Base-by-base conservation (phyloP, 2,113 vertebrate species). In the Orycteropus afer region DNA sequence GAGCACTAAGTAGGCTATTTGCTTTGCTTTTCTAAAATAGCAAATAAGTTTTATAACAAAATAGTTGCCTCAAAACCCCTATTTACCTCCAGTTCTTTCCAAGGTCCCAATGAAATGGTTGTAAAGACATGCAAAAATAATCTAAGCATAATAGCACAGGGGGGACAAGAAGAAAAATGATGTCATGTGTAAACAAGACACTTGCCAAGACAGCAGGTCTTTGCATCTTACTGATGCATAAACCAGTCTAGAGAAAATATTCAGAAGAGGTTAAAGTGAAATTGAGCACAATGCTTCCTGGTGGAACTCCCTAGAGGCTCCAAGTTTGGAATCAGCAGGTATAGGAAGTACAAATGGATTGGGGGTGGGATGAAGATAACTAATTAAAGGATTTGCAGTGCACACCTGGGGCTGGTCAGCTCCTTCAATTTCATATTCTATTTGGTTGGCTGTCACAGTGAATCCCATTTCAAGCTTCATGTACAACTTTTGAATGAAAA, bases 401-500 rank as follows among this genome's bases (percentile, higher is more conserved):
- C 40, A 65, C 34, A 73, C 47, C 3, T 57, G 3, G 69, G 25
- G 17, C 18, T 83, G 42, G n/a, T 45, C 55, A 78, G 29, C 34
- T 18, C 63, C n/a, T 77, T 82, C 88, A 85, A n/a, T 83, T 49
- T 80, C 61, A 53, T 69, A 7, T n/a, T 95, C 71, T 92, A 22
- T 40, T 93, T 55, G 77, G 55, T 4, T 45, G 47, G 45, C 77
- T 73, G 18, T 8, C 73, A 29, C 63, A 93, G 37, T 67, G 67
- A 88, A 77, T 71, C 22, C 40, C 40, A 95, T 37, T 42, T 69
- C 1, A 90, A 85, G 40, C 81, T 57, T 85, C 74, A 87, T 76
- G 42, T 18, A 79, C 71, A 47, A 10, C n/a, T 85, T 91, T 91
- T 73, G 81, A 85, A 95, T 74, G 42, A 92, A 84, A 80, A 91